Evolutionary conservation across 2,797 vertebrate species (phyloP), one percentile per base, ranked within the genome.

Genomic region (Enteromius thamalakanensis): DNA sequence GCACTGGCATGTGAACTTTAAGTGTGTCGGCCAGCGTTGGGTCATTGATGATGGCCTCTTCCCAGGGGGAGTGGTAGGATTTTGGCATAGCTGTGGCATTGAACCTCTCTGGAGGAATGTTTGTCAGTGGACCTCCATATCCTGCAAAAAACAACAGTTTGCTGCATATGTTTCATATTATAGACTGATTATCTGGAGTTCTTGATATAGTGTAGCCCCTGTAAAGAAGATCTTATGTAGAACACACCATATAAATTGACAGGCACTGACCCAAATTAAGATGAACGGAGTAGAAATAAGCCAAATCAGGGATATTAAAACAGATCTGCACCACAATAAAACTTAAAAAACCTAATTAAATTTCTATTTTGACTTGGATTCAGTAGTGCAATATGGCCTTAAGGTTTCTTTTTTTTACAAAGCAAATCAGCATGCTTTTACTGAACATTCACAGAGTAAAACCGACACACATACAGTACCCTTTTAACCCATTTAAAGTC

Each of bases 1-100:
- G 95, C 69, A 86, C 89, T 53, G 96, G 94, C 91, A 99, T 94
- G 87, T 91, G 94, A 23, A 95, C 92, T 83, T 96, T 95, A 82
- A 99, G 92, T 51, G 95, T 94, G 65, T 97, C 96, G n/a, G 97
- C 90, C 7, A 99, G 95, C 76, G 95, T 94, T 0, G 98, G 98
- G 81, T 99, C 95, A 71, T 91, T 91, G 85, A 97, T 94, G 82
- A 99, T 98, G 49, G 96, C 98, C 92, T 98, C 94, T 90, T 97
- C 96, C 98, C 98, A 99, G 0, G 98, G 98, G 9, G 98, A 98
- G 91, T 97, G 95, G 87, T 99, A 99, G 85, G 94, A 96, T 87
- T 96, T 98, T 37, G 95, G 95, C 88, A 96, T 92, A 29, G 94
- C 93, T 21, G 95, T 95, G 58, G 93, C 91, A 85, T 96, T 96